Evolutionary conservation across 2,113 vertebrate genomes (phyloP).

Genomic region (Sorex fumeus): DNA sequence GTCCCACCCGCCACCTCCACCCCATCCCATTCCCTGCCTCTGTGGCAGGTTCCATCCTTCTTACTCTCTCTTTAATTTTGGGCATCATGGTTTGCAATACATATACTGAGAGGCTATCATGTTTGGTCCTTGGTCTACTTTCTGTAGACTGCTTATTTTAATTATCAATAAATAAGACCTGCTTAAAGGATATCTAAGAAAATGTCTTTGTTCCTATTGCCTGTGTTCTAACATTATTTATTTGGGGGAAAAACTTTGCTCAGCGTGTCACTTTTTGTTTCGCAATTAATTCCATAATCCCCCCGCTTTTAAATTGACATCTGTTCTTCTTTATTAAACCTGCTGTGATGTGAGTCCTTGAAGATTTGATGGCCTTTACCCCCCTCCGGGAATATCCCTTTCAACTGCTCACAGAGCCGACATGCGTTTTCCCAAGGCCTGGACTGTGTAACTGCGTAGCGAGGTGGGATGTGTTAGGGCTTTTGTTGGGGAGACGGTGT

Average conservation of each 20-base stretch:
- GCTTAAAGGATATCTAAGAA: constrained; percentile 55
- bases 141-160: no score
- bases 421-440: constrained; percentile 41
- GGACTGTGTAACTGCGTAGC: constrained; percentile 52
- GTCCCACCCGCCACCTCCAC: no score
- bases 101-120: no score
- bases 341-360: constrained; percentile 72
- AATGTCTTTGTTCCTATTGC: not conserved
- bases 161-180: constrained; percentile 28
- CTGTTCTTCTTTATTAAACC: constrained; percentile 76
- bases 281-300: constrained; percentile 69
- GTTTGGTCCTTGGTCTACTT: no score
- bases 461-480: constrained; percentile 18
- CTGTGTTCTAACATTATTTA: constrained; percentile 46
- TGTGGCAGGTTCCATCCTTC: no score
- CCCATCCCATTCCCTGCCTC: no score
- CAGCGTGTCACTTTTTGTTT: constrained; percentile 66
- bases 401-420: constrained; percentile 53
- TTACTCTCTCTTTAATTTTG: no score
- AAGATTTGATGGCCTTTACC: constrained; percentile 64
- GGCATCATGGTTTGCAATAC: no score
- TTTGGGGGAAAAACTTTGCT: constrained; percentile 67
- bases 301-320: constrained; percentile 74
- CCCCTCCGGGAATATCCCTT: constrained; percentile 68
- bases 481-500: constrained; percentile 47